Base-by-base conservation (phyloP, 2,797 vertebrate genomes). In the Kryptolebias ocellatus region DNA sequence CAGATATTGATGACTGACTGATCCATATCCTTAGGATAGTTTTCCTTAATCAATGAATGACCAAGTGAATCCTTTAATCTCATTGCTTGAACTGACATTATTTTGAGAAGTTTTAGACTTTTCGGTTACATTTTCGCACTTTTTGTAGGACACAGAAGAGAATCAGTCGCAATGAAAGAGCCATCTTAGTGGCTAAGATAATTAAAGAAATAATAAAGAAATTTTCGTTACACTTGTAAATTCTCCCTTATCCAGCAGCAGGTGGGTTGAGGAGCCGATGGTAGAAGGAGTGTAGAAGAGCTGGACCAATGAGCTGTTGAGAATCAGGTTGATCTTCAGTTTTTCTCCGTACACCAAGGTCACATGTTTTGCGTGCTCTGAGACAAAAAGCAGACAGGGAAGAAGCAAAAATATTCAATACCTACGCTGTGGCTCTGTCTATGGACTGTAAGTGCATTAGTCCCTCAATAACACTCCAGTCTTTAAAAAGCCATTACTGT, bases 321-420 rank as follows among this genome's bases (percentile, higher is more conserved):
- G 52, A 42, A 92, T 83, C 77, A 94, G 89, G 80, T 91, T 90
- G 74, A 95, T 87, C 83, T 94, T 94, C 81, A 95, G 79, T 17
- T 53, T 88, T 37, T 74, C 80, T 1, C 87, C 90, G 0, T 81
- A 62, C 0, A 75, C 69, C 62, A 92, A 24, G 0, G 8, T 64
- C 56, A 53, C 1, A 78, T 94, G 94, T 46, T 64, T 67, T n/a
- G 76, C 83, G 74, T 92, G 87, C 64, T 85, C 94, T 95, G 80
- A 61, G 60, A 64, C 56, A 24, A 68, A 39, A 82, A 58, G 65
- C 11, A 70, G 37, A 67, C 42, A 70, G n/a, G 51, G 47, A 4
- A 63, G 15, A 66, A 55, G 53, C 29, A 51, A 74, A 27, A 57
- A 62, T 18, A 46, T 66, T 49, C 5, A 47, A 70, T 76, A 70